Base-by-base conservation (phyloP, 2,888 invertebrate species). In the Heliothis peltigera region DNA sequence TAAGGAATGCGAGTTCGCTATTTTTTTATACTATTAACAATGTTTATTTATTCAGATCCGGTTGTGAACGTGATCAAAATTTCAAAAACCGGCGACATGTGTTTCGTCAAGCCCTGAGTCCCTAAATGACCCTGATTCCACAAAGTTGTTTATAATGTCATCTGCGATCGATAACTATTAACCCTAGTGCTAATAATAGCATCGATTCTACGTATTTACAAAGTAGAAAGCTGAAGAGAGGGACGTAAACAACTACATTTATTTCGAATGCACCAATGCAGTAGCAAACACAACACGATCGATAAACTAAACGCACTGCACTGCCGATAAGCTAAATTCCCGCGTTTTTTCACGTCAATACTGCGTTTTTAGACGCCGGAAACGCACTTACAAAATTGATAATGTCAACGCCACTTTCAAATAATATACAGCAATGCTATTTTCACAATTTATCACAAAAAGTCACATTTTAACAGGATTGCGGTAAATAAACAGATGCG, bases 281-380 rank as follows among this genome's bases (percentile, higher is more conserved):
- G 70, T 76, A 76, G 84, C 88, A 90, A 87, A 84, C 89, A 91
- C 91, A 88, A 81, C 84, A 85, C 82, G 91, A 93, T 93, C 93
- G 87, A 94, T 93, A 93, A 86, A 84, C 84, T 72, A 81, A 86
- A 87, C 87, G 86, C 86, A 88, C 84, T 74, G 73, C 80, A 83
- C 85, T 83, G 80, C 81, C 76, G 70, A 80, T 79, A 65, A 55
- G 64, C 64, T 64, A 56, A 59, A 82, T 89, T 91, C 89, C 90
- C 92, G 90, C 90, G 86, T 84, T 91, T 90, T 89, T 88, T 83
- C 72, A 80, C 77, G 82, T 83, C 86, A 81, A 76, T 75, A 69
- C 19, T 57, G 28, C 65, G 66, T 64, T 68, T 77, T 64, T 71
- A 70, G 66, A 70, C 59, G 70, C 70, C 62, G 51, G 46, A 74